Base-by-base conservation (phyloP, 1,140 invertebrate genomes). In the Lutraria rhynchaena region DNA sequence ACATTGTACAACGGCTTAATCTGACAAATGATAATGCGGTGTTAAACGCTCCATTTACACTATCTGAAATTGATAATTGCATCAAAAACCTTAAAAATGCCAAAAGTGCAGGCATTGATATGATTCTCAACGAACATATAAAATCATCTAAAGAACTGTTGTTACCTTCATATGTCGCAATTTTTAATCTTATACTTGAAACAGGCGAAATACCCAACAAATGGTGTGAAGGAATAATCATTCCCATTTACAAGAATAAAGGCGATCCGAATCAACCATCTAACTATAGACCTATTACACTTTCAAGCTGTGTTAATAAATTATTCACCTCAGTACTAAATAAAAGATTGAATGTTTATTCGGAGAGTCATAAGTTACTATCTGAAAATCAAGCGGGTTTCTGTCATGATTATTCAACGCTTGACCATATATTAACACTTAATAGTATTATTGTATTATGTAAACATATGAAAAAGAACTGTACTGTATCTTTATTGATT, bases 161-260 rank as follows among this genome's bases (percentile, higher is more conserved):
- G 53, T n/a, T 81, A 53, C 67, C 57, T 17, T 0, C 63, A 0
- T 73, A 71, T 73, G 4, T 61, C 1, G 29, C 17, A 9, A 27
- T 73, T 24, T 73, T 73, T 31, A 73, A 81, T 57, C 9, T 53
- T 19, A 46, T 81, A 37, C 65, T 81, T 55, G 69, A 73, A 15
- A 51, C 24, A n/a, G 69, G 78, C 22, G 53, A 51, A 51, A 61
- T 81, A 17, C 58, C 78, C 15, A 11, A 37, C 15, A 19, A 51
- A 27, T 75, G 80, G 80, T 58, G 17, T 9, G 46, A 55, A 31
- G 58, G 70, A 29, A 57, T 57, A n/a, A 74, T 82, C 9, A 65
- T n/a, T 24, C 61, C 70, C 24, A 57, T 57, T 57, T 57, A 57
- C 53, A 57, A 57, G 24, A 57, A 57, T 24, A 57, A 57, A 57